Base-by-base conservation (phyloP, 2,113 vertebrate species). In the Garra rufa region DNA sequence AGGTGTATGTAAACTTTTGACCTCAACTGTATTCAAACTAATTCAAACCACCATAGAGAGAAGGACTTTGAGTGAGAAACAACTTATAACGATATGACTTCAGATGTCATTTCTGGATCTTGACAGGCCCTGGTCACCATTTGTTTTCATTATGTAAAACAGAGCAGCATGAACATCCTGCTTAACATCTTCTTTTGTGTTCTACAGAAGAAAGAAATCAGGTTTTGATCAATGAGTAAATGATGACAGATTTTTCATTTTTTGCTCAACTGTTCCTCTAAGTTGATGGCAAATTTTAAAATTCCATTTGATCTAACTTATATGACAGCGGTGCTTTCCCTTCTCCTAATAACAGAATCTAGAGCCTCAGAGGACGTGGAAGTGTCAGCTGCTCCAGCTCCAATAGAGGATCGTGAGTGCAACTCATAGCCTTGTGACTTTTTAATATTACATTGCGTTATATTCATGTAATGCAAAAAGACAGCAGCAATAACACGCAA, bases 331-430 rank as follows among this genome's bases (percentile, higher is more conserved):
- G 24, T 26, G 26, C 8, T 61, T 24, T 24, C 11, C 4, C 10
- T 63, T 70, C 48, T 61, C 26, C 13, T 28, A 30, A 44, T 78
- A 34, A 61, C 52, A 15, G 76, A 1, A n/a, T 17, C 76, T 30
- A 48, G 19, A 80, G 52, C 19, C 69, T 24, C 78, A 71, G 55
- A 86, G 11, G 77, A 52, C 4, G 52, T 55, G 30, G 76, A 86
- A 15, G 14, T 84, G 3, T 79, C 76, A 17, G 76, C 78, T 24
- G 80, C 65, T 52, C 65, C 80, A 41, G 80, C 44, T n/a, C 81
- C 87, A 9, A 55, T 84, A 14, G 43, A 86, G 28, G 84, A 86
- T 5, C 71, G 82, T 88, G 80, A 88, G 87, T 84, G 46, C 14
- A n/a, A 38, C 13, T 55, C 10, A 19, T 65, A 30, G 50, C 48